Percentiles rank a stretch among this genome's conserved stretches.
Conservation (phyloP, 2,797 vertebrate species). For the Streptopelia turtur region DNA sequence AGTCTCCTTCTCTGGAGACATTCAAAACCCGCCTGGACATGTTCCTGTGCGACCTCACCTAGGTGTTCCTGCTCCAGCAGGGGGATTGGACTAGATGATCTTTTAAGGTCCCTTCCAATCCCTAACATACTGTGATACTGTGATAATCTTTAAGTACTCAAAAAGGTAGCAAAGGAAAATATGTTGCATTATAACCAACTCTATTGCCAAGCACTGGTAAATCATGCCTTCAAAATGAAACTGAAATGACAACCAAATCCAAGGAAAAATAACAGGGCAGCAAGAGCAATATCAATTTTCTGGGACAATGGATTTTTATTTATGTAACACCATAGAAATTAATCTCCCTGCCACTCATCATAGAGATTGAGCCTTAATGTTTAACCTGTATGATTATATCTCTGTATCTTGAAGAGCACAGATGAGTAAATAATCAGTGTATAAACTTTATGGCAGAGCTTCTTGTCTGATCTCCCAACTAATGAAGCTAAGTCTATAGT, state of each 20-base stretch:
- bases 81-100: too few relatives aligned
- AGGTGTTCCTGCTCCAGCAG: too few relatives aligned
- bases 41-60: too few relatives aligned
- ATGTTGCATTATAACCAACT: neutral
- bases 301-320: neutral
- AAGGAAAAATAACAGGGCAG: neutral
- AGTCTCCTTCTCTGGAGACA: too few relatives aligned
- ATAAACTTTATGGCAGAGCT: neutral
- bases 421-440: neutral
- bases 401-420: neutral
- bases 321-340: neutral
- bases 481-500: neutral
- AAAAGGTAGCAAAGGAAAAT: neutral
- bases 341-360: neutral
- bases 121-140: too few relatives aligned
- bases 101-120: too few relatives aligned
- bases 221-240: neutral
- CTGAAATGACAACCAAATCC: neutral
- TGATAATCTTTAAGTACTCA: neutral
- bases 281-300: neutral
- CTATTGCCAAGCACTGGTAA: neutral
- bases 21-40: too few relatives aligned
- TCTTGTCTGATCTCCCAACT: neutral
- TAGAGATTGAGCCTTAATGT: neutral
- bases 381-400: neutral